These are phyloP conservation scores for Rotaria sp. DNA, from an alignment of 2,888 invertebrate genomes.

Conservation along the genomic window DNA sequence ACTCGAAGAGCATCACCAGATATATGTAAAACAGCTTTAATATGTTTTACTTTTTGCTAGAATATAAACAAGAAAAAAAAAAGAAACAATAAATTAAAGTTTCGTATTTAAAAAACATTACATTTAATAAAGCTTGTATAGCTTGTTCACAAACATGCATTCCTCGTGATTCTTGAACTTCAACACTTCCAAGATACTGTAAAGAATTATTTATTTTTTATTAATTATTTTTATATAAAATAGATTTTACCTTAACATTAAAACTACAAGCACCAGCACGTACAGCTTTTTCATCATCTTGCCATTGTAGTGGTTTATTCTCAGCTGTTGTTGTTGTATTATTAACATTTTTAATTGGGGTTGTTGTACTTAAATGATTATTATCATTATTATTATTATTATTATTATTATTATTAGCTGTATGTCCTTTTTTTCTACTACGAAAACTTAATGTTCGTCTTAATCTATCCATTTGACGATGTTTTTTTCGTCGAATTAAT, in stretches of 20 bases:
- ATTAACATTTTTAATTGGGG: background rate
- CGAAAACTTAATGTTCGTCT: constrained; percentile 37
- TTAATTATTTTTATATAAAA: background rate
- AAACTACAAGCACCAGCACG: constrained; percentile 91
- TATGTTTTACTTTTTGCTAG: constrained; percentile 45
- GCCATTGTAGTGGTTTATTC: constrained; percentile 79
- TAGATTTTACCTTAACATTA: constrained; percentile 67
- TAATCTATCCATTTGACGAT: constrained; percentile 34
- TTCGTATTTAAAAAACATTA: constrained; percentile 63
- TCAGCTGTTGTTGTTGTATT: background rate
- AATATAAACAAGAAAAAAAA: background rate
- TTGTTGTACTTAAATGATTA: background rate
- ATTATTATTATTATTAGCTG: background rate
- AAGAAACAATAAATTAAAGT: background rate
- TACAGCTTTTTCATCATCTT: constrained; percentile 91
- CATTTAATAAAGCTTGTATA: constrained; percentile 76
- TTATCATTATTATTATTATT: constrained; percentile 6
- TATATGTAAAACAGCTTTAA: constrained; percentile 58
- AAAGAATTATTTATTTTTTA: background rate
- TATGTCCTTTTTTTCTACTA: constrained; percentile 29
- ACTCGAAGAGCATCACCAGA: constrained; percentile 81
- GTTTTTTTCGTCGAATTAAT: background rate
- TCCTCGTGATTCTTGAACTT: constrained; percentile 96
- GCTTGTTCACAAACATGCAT: constrained; percentile 99
- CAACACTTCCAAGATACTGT: constrained; percentile 88